Conservation (phyloP, 1,140 invertebrate species). For the Drosophila mojavensis region DNA sequence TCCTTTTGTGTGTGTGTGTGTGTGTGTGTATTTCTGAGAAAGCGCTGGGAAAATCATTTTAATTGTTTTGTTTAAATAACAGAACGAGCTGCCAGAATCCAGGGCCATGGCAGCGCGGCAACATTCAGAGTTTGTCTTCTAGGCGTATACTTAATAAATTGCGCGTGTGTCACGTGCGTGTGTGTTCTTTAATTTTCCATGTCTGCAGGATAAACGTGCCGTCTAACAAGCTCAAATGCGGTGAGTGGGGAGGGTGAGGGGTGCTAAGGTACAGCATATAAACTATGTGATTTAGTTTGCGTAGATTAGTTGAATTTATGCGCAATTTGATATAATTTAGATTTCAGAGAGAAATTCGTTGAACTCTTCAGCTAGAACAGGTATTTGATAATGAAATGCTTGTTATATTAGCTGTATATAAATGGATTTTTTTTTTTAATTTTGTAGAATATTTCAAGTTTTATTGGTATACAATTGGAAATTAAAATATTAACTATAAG, state of each 20-base stretch:
- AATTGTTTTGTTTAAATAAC: conserved; percentile 81
- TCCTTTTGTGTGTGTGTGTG: conserved; percentile 1
- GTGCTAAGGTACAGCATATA: background rate
- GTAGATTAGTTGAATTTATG: too few relatives aligned
- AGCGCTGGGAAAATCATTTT: conserved; percentile 71
- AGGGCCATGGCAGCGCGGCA: conserved; percentile 17
- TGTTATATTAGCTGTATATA: too few relatives aligned
- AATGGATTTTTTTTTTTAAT: too few relatives aligned
- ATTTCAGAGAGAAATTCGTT: too few relatives aligned
- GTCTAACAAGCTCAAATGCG: background rate
- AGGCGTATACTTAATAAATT: conserved; percentile 77
- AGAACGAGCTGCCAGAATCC: conserved; percentile 36
- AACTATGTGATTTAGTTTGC: conserved; percentile 13
- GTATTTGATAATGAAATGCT: too few relatives aligned
- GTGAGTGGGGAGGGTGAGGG: too few relatives aligned
- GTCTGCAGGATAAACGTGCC: conserved; percentile 2
- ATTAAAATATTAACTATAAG: too few relatives aligned
- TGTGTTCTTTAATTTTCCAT: conserved; percentile 14
- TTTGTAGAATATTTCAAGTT: too few relatives aligned
- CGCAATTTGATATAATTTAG: too few relatives aligned
- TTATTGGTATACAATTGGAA: too few relatives aligned
- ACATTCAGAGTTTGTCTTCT: conserved; percentile 40
- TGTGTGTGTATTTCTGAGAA: conserved; percentile 24
- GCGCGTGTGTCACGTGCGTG: conserved; percentile 29
- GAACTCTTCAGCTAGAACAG: too few relatives aligned